Evolutionary conservation across 2,113 vertebrate species (phyloP), one percentile per base, ranked within the genome.

Genomic region (Podiceps cristatus): DNA sequence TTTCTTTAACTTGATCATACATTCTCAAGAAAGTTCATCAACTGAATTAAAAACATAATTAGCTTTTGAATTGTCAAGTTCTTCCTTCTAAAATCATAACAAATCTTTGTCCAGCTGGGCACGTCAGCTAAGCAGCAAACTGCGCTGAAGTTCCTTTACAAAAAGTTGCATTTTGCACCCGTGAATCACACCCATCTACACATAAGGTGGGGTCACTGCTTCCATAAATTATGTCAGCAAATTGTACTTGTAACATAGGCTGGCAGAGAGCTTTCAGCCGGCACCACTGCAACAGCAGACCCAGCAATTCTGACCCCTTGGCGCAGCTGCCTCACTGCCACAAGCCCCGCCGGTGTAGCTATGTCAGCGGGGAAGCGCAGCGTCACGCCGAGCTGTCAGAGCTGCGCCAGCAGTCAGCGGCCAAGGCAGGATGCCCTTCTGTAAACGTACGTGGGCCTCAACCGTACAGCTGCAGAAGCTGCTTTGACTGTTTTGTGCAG

Each of bases 301-400:
- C 37, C 64, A 25, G 2, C 49, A 11, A 4, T 12, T 33, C 69
- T 28, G 5, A 18, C n/a, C 55, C 13, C 68, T 23, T 13, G 83
- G 49, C 53, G 7, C 5, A 3, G n/a, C 8, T 2, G 53, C 14
- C 52, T 13, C 84, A 10, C 22, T 33, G 3, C 52, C 25, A 4
- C 3, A 10, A 8, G 71, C 50, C 1, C 44, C 24, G 75, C 44
- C 8, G 1, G 10, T 2, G 27, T 16, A 2, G 24, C 37, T 1
- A 1, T 7, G 28, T 4, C 16, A 7, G 52, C 4, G 1, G n/a
- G 25, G 40, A 29, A 15, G 45, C 3, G 2, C 2, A 8, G 52
- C 37, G 14, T 17, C 17, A 1, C 14, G 15, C 55, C 1, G 3
- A 17, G 62, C 60, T 20, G 22, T 2, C 63, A 9, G 31, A 15